Conservation (phyloP, 2,113 vertebrate genomes). For the Proteles cristata region DNA sequence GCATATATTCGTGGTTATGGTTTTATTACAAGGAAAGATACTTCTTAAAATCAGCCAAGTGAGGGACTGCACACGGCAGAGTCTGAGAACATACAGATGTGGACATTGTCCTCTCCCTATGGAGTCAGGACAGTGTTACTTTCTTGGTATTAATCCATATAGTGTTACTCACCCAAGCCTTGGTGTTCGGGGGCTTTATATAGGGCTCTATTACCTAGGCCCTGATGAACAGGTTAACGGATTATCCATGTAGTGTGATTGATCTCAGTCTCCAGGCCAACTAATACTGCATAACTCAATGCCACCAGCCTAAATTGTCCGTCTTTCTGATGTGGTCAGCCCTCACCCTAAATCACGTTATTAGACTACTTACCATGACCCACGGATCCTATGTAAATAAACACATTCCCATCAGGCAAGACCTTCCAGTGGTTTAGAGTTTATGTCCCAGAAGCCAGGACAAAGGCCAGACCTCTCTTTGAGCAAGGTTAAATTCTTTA, state of each 20-base stretch:
- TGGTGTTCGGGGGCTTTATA: background rate
- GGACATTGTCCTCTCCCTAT: background rate
- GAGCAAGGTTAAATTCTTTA: background rate
- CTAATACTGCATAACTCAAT: background rate
- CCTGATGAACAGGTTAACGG: background rate
- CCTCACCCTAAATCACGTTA: background rate
- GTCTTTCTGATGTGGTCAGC: background rate
- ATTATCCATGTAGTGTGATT: background rate
- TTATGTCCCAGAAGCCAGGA: background rate
- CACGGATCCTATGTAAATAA: background rate
- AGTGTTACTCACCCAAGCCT: background rate
- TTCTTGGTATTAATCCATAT: rapidly evolving
- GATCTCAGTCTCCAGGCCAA: background rate
- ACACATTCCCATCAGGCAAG: too few relatives aligned
- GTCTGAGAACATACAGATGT: background rate
- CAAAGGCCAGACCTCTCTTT: background rate
- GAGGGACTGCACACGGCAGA: background rate
- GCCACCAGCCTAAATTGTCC: background rate
- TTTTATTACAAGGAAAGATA: background rate
- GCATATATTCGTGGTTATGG: background rate
- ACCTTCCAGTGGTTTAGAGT: background rate
- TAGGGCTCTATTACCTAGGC: background rate
- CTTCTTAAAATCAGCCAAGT: background rate
- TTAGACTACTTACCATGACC: background rate
- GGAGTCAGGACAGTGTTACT: background rate